Percentiles rank a stretch among this genome's conserved stretches.
phyloP scores from a whole-genome alignment of 2,888 invertebrate species.

The Pristionchus exspectatus region DNA sequence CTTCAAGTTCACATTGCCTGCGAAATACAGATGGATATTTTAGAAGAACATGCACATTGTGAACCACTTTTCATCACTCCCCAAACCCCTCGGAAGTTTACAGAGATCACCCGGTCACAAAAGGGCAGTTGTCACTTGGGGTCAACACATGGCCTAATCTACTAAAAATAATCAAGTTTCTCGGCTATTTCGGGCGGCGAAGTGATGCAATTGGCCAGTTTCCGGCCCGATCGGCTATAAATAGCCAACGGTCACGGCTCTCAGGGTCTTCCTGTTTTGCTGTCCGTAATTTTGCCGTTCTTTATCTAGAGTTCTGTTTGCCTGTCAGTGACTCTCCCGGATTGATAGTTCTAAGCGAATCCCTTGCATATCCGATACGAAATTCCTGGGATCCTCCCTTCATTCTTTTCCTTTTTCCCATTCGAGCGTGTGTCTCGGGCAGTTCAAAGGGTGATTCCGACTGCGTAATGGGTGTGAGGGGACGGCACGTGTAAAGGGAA shows the following conservation, averaged over 20 bases:
- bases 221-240: neutral
- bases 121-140: neutral
- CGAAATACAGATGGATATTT: too few relatives aligned
- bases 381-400: neutral
- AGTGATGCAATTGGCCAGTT: neutral
- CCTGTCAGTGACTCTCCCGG: neutral
- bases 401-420: neutral
- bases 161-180: slow-evolving; percentile 20
- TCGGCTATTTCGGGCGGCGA: neutral
- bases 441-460: slow-evolving; percentile 41
- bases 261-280: neutral
- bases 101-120: slow-evolving; percentile 6
- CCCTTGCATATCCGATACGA: neutral
- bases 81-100: neutral
- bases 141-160: neutral
- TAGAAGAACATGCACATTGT: too few relatives aligned
- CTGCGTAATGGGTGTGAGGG: neutral
- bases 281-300: neutral
- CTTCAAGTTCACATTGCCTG: too few relatives aligned
- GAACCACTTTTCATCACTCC: neutral
- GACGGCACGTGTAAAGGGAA: neutral
- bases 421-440: neutral
- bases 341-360: neutral
- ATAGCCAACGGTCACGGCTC: neutral
- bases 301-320: neutral